Evolutionary conservation across 2,888 invertebrate species (phyloP).

Genomic region (Pemphredon lugubris): DNA sequence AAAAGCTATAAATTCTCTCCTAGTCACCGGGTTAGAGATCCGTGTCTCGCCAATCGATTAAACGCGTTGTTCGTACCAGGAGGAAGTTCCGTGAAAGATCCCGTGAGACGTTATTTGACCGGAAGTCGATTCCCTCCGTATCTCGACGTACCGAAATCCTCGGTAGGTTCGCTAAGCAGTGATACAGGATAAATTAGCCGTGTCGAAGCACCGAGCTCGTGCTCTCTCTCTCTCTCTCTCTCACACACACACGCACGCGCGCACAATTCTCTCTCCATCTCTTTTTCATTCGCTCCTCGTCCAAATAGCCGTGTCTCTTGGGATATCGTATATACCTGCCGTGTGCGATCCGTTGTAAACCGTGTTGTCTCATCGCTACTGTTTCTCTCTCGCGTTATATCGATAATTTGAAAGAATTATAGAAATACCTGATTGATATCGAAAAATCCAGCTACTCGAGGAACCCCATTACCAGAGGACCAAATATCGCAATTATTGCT

Average conservation of each 20-base stretch:
- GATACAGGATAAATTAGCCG: constrained; percentile 67
- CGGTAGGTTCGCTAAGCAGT: constrained; percentile 58
- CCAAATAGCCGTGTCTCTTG: constrained; percentile 62
- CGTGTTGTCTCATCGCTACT: too few relatives aligned
- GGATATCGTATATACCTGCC: constrained; percentile 59
- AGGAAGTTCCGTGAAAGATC: constrained; percentile 58
- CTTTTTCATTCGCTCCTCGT: constrained; percentile 48
- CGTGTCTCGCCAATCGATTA: constrained; percentile 51
- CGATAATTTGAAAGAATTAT: too few relatives aligned
- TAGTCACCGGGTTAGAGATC: constrained; percentile 14
- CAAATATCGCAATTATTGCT: too few relatives aligned
- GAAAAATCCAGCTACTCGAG: too few relatives aligned
- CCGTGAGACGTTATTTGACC: constrained; percentile 54
- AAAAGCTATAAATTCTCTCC: constrained; percentile 22
- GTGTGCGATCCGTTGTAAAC: too few relatives aligned
- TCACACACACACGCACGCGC: too few relatives aligned
- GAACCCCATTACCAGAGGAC: too few relatives aligned
- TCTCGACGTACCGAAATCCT: constrained; percentile 53
- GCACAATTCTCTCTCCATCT: constrained; percentile 32
- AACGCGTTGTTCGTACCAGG: constrained; percentile 47
- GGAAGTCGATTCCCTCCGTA: constrained; percentile 54
- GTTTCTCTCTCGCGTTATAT: too few relatives aligned
- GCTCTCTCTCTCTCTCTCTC: constrained; percentile 40
- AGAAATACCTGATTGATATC: too few relatives aligned
- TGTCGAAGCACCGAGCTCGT: constrained; percentile 55